Conservation (phyloP, 1,140 invertebrate genomes). For the Dreissena polymorpha region DNA sequence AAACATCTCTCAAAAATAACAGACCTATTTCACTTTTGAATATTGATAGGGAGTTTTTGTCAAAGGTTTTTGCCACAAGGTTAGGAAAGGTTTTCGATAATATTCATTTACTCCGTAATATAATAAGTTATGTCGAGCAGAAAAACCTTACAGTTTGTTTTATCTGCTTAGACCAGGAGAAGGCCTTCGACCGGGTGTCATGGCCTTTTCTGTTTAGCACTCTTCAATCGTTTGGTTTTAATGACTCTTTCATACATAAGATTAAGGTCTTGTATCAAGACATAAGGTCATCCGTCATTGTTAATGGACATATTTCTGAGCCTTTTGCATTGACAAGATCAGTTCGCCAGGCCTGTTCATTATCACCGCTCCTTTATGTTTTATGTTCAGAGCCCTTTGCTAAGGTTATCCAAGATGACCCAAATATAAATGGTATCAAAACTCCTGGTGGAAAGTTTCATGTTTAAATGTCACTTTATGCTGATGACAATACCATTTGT, state of each 20-base stretch:
- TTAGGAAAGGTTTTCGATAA: conserved; percentile 61
- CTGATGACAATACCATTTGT: conserved; percentile 61
- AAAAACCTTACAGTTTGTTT: conserved; percentile 53
- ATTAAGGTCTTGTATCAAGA: conserved; percentile 61
- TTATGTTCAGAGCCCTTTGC: conserved; percentile 76
- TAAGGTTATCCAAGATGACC: conserved; percentile 48
- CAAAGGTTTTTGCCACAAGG: conserved; percentile 57
- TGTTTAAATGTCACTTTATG: conserved; percentile 58
- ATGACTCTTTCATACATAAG: conserved; percentile 58
- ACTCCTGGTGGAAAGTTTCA: conserved; percentile 54
- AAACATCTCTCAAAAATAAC: conserved; percentile 53
- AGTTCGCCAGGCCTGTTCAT: conserved; percentile 78
- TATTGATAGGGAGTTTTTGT: conserved; percentile 64
- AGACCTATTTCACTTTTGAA: conserved; percentile 63
- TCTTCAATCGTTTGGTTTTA: conserved; percentile 60
- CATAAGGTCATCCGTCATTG: conserved; percentile 56
- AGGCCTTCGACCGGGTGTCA: conserved; percentile 62
- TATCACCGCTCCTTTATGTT: conserved; percentile 78
- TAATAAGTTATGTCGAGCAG: conserved; percentile 60
- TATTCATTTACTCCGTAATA: conserved; percentile 59
- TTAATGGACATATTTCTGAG: conserved; percentile 65
- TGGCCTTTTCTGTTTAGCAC: conserved; percentile 57
- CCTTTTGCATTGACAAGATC: conserved; percentile 69
- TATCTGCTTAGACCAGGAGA: conserved; percentile 61
- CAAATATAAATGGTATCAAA: conserved; percentile 57